A percentile compares a stretch with the other conserved stretches of the same genome.
phyloP scores from a whole-genome alignment of 2,888 invertebrate genomes.

The Bembecia ichneumoniformis region DNA sequence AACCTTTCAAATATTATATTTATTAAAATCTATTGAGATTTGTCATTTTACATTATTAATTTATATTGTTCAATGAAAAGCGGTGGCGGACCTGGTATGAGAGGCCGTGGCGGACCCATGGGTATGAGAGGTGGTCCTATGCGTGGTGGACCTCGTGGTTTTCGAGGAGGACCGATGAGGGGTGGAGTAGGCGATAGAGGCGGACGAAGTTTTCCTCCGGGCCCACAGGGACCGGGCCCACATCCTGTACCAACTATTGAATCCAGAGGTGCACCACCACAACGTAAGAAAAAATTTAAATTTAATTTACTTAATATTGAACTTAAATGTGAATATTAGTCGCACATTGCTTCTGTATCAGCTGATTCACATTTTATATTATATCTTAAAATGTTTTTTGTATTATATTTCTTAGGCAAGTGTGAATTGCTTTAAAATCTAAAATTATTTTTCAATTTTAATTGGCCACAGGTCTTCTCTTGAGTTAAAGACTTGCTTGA shows the following conservation, averaged over 20 bases:
- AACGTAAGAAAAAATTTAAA: slow-evolving; percentile 33
- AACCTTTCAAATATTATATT: too few relatives aligned
- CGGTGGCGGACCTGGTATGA: slow-evolving; percentile 52
- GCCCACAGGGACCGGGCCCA: slow-evolving; percentile 62
- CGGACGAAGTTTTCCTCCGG: slow-evolving; percentile 54
- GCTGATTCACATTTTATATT: background rate
- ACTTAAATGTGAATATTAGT: background rate
- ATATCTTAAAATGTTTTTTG: background rate
- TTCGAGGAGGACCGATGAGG: slow-evolving; percentile 53
- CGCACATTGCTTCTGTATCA: background rate
- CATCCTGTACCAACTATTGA: slow-evolving; percentile 66
- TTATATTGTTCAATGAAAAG: background rate
- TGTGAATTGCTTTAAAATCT: too few relatives aligned
- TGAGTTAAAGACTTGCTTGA: too few relatives aligned
- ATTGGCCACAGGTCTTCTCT: too few relatives aligned
- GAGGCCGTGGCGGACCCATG: slow-evolving; percentile 51
- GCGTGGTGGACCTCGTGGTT: slow-evolving; percentile 56
- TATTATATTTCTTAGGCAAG: background rate
- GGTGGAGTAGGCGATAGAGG: slow-evolving; percentile 57
- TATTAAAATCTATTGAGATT: too few relatives aligned
- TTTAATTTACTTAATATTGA: background rate
- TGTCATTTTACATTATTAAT: too few relatives aligned
- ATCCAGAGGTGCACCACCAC: slow-evolving; percentile 49
- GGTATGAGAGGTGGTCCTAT: slow-evolving; percentile 34
- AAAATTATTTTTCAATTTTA: too few relatives aligned